These are phyloP conservation scores for Diarsia rubi DNA, from an alignment of 2,888 invertebrate genomes.

Conservation along the genomic window DNA sequence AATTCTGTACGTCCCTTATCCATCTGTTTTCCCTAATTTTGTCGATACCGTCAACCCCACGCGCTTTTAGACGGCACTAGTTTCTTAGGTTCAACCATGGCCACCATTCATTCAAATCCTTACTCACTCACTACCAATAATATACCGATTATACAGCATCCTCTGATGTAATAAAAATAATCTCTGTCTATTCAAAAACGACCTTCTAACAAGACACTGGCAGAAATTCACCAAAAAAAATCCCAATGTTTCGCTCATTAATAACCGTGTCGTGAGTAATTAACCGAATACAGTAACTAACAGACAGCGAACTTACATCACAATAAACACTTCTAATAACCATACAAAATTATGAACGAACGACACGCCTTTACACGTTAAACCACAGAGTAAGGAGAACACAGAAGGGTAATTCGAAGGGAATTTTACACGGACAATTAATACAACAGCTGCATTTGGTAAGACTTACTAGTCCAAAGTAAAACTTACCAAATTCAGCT, in stretches of 20 bases:
- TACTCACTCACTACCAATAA: not conserved
- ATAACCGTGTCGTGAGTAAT: slow-evolving; percentile 66
- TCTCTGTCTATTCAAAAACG: not conserved
- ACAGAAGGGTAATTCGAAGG: slow-evolving; percentile 18
- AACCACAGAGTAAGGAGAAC: not conserved
- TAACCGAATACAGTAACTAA: slow-evolving; percentile 57
- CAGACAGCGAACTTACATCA: slow-evolving; percentile 56
- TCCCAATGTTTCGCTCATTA: slow-evolving; percentile 45
- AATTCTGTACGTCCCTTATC: too few relatives aligned
- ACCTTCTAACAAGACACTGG: not conserved
- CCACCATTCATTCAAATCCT: not conserved
- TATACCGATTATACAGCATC: not conserved
- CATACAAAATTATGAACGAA: slow-evolving; percentile 69
- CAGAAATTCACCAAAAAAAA: slow-evolving; percentile 1
- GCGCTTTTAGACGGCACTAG: too few relatives aligned
- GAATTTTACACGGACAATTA: not conserved
- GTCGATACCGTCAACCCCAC: too few relatives aligned
- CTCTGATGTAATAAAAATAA: not conserved
- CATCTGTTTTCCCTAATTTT: too few relatives aligned
- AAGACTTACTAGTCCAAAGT: too few relatives aligned
- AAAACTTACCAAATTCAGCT: not conserved
- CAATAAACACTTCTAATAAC: slow-evolving; percentile 57
- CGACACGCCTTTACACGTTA: slow-evolving; percentile 74
- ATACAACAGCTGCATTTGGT: not conserved
- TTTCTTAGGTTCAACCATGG: too few relatives aligned